Base-by-base conservation (phyloP, 2,113 vertebrate species). In the Corydoras sp. region DNA sequence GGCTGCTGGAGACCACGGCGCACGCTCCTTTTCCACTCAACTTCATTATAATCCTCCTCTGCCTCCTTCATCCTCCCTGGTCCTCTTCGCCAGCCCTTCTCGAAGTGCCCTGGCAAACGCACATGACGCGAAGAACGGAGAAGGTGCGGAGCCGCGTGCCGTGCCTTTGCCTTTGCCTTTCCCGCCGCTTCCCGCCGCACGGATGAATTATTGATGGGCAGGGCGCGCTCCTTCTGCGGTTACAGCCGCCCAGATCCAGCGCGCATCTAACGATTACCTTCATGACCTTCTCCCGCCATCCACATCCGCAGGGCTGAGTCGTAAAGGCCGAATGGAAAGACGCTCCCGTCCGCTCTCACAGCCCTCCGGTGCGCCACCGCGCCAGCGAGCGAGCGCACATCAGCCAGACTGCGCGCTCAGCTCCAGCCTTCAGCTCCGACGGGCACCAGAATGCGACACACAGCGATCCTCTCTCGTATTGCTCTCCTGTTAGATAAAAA, bases 1-100 rank as follows among this genome's bases (percentile, higher is more conserved):
- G 90, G 85, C 90, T 91, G 90, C 92, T 90, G 89, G 94, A 93
- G 79, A 95, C 88, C 85, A 93, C 89, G 90, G 92, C 89, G 91
- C 93, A 94, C 91, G 92, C 89, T 90, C 94, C 95, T 90, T 92
- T 92, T 86, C 92, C 91, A 89, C 93, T 93, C 92, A 92, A 93
- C 95, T 93, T 95, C 94, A 96, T 95, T 92, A 93, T 96, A 92
- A 90, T 91, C 92, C 90, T 84, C 91, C 87, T 87, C 88, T 86
- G 85, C 77, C 89, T 82, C 84, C 92, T 91, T 91, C 92, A 92
- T 93, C 91, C 91, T 84, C 88, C 89, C 83, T 91, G 86, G 85
- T 87, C 90, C 85, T 90, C 89, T 84, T 78, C 87, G 85, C 88
- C 89, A 80, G 87, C 86, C 68, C 88, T 83, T 82, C 82, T 86